phyloP scores from a whole-genome alignment of 2,888 invertebrate species.

The Synergus itoensis region DNA sequence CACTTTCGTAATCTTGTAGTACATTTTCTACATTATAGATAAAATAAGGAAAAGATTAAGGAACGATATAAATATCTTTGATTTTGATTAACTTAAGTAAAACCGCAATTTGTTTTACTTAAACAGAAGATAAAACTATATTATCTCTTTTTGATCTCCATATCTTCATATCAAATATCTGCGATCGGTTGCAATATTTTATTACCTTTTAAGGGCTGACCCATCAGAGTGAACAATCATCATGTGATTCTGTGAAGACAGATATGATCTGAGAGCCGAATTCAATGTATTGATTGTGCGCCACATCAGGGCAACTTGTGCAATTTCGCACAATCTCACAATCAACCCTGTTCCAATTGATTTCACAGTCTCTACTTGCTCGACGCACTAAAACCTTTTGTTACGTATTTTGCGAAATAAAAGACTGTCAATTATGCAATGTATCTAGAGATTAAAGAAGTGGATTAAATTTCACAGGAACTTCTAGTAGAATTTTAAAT shows the following conservation, averaged over 20 bases:
- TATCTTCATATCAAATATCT: neutral
- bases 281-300: slow-evolving; percentile 19
- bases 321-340: slow-evolving; percentile 19
- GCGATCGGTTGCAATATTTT: neutral
- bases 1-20: neutral
- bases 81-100: neutral
- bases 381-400: slow-evolving; percentile 8
- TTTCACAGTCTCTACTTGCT: neutral
- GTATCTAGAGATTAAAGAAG: slow-evolving; percentile 9
- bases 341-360: slow-evolving; percentile 15
- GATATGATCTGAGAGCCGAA: slow-evolving; percentile 28
- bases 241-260: slow-evolving; percentile 13
- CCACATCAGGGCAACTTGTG: slow-evolving; percentile 15
- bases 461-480: slow-evolving; percentile 14
- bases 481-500: neutral
- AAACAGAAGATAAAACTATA: neutral
- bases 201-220: neutral
- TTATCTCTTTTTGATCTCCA: neutral
- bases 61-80: neutral
- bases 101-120: neutral
- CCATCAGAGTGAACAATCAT: slow-evolving; percentile 10
- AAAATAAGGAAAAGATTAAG: neutral
- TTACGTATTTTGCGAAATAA: slow-evolving; percentile 29
- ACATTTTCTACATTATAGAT: neutral
- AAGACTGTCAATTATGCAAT: slow-evolving; percentile 5